A percentile compares a stretch with the other conserved stretches of the same genome.
Evolutionary conservation across 2,113 vertebrate species (phyloP).

Genomic region (Pycnonotus jocosus): DNA sequence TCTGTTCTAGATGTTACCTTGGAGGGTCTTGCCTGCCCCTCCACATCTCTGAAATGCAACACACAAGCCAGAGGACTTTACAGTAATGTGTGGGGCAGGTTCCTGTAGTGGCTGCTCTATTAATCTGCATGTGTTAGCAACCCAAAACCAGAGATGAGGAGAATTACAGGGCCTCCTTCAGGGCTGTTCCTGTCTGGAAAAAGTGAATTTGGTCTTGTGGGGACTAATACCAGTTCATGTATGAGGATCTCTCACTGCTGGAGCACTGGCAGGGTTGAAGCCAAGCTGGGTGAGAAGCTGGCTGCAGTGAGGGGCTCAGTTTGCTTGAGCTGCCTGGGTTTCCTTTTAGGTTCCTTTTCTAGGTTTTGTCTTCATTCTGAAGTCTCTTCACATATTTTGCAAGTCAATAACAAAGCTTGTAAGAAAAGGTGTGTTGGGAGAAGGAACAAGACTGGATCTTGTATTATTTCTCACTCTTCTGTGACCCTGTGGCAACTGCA

Average conservation of each 20-base stretch:
- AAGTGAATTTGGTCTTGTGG: background rate
- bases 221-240: background rate
- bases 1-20: background rate
- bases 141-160: background rate
- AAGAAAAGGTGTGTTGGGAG: background rate
- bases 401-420: background rate
- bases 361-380: background rate
- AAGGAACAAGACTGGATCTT: background rate
- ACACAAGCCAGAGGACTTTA: background rate
- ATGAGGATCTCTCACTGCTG: background rate
- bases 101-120: background rate
- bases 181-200: background rate
- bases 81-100: background rate
- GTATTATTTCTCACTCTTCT: background rate
- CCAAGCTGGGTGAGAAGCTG: background rate
- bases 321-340: background rate
- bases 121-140: background rate
- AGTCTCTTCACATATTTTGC: background rate
- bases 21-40: background rate
- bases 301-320: background rate
- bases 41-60: background rate
- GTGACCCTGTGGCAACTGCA: background rate
- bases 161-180: background rate
- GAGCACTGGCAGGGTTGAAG: background rate
- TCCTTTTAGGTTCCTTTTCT: background rate